Evolutionary conservation across 2,113 vertebrate species (phyloP).

Genomic region (Indri indri): DNA sequence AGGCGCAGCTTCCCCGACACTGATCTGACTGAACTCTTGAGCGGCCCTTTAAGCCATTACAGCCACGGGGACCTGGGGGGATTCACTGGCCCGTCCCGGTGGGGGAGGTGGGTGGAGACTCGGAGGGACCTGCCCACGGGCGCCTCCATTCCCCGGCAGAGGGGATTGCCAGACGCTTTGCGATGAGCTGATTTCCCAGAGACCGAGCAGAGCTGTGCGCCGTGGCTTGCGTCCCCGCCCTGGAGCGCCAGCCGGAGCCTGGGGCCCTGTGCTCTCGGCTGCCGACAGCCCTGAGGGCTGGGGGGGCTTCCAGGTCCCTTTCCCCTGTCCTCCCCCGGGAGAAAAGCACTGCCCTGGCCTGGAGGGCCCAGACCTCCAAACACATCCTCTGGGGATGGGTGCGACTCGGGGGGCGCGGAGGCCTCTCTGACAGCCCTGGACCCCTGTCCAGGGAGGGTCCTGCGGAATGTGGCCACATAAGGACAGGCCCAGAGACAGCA

Average conservation of each 20-base stretch:
- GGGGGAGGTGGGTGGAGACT: not conserved
- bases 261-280: too few species aligned
- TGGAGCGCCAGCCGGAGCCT: accelerated
- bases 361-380: too few species aligned
- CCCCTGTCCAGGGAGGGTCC: not conserved
- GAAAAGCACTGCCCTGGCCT: not conserved
- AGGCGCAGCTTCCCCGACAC: too few species aligned
- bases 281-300: accelerated
- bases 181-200: not conserved
- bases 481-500: not conserved
- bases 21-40: too few species aligned
- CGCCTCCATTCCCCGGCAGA: accelerated
- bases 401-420: not conserved
- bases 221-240: not conserved
- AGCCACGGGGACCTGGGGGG: too few species aligned
- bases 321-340: not conserved
- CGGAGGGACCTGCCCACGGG: accelerated
- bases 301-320: accelerated
- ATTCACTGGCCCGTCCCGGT: too few species aligned
- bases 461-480: not conserved
- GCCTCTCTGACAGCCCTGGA: not conserved
- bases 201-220: accelerated
- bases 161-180: accelerated
- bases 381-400: accelerated
- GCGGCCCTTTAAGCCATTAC: too few species aligned